A percentile compares a stretch with the other conserved stretches of the same genome.
Conservation (phyloP, 2,888 invertebrate species). For the Clepsis dumicolana region DNA sequence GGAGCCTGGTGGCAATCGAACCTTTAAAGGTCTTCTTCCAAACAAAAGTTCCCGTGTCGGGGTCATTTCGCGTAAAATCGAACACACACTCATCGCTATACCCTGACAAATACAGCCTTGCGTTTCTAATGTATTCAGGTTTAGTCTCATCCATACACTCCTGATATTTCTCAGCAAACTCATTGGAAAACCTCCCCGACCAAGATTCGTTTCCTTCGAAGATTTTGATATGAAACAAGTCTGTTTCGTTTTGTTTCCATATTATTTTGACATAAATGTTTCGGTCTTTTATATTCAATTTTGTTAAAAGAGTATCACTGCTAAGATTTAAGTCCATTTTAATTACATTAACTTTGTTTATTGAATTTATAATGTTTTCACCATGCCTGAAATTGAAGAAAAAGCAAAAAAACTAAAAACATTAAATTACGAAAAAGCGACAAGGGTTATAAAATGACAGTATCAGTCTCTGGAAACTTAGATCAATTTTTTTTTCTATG, state of each 20-base stretch:
- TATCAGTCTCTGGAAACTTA: no score
- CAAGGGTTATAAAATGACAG: background rate
- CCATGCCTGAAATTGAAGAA: background rate
- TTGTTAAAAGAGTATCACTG: constrained; percentile 52
- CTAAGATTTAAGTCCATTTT: constrained; percentile 29
- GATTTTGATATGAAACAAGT: constrained; percentile 66
- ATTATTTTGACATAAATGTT: constrained; percentile 58
- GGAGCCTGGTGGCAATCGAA: constrained; percentile 9
- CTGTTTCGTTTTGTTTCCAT: constrained; percentile 60
- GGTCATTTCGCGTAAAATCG: constrained; percentile 23
- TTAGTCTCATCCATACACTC: constrained; percentile 56
- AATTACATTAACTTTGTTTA: constrained; percentile 10
- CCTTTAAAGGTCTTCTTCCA: constrained; percentile 39
- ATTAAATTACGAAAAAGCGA: no score
- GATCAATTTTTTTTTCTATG: no score
- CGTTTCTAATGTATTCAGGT: constrained; percentile 58
- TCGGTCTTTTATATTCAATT: constrained; percentile 55
- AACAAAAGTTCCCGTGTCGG: constrained; percentile 24
- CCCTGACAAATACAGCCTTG: constrained; percentile 34
- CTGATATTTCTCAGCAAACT: constrained; percentile 56
- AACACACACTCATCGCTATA: constrained; percentile 22
- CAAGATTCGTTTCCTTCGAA: constrained; percentile 61
- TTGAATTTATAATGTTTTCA: constrained; percentile 1
- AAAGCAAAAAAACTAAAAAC: background rate
- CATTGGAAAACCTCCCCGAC: constrained; percentile 65